Evolutionary conservation across 2,888 invertebrate genomes (phyloP).

Genomic region (Eupithecia exiguata): DNA sequence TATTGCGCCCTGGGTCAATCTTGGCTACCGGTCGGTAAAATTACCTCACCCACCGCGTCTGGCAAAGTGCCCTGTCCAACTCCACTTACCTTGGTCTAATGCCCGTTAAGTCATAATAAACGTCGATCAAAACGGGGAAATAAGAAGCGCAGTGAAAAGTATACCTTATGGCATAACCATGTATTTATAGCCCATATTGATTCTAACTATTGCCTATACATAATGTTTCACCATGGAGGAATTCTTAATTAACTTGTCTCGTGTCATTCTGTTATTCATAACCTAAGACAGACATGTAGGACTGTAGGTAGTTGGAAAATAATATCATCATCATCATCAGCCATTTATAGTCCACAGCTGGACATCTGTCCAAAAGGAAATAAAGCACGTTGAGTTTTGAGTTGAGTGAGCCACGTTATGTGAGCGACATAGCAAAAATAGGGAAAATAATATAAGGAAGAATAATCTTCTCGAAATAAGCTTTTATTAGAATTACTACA

Average conservation of each 20-base stretch:
- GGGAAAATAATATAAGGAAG: background rate
- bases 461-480: background rate
- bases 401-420: too few species aligned
- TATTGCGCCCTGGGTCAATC: background rate
- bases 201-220: too few species aligned
- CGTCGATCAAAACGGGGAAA: background rate
- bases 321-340: too few species aligned
- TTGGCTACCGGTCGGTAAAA: background rate
- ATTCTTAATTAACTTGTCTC: background rate
- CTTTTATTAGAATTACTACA: background rate
- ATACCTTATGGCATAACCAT: background rate
- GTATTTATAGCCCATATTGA: constrained; percentile 1
- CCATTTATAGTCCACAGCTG: too few species aligned
- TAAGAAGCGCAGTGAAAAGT: background rate
- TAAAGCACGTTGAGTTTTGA: too few species aligned
- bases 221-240: too few species aligned
- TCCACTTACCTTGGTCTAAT: background rate
- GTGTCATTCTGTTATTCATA: background rate
- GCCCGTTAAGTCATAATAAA: background rate
- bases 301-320: background rate
- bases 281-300: background rate
- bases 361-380: too few species aligned
- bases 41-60: background rate
- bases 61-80: background rate
- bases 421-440: too few species aligned